A percentile compares a stretch with the other conserved stretches of the same genome.
Evolutionary conservation across 2,113 vertebrate species (phyloP).

Genomic region (Hydrochoerus hydrochaeris): DNA sequence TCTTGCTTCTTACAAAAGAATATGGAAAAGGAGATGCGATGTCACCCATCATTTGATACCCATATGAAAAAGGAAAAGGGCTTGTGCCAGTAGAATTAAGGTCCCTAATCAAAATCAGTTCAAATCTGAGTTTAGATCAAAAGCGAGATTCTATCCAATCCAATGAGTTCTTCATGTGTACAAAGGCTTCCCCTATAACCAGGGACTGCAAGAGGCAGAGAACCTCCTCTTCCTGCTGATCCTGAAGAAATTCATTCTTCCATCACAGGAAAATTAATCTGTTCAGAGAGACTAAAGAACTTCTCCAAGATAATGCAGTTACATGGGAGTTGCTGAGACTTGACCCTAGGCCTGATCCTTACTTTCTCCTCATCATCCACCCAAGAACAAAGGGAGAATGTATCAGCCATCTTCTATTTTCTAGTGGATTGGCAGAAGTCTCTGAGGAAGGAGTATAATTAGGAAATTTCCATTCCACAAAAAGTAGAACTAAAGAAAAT

Average conservation of each 20-base stretch:
- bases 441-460: slow-evolving; percentile 36
- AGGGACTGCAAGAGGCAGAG: background rate
- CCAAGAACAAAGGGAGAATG: background rate
- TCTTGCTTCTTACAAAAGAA: background rate
- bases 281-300: background rate
- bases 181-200: background rate
- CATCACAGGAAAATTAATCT: background rate
- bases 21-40: background rate
- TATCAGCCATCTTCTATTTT: background rate
- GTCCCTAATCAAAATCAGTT: slow-evolving; percentile 5
- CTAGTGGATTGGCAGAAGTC: background rate
- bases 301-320: background rate
- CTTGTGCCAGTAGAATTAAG: background rate
- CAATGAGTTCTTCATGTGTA: background rate
- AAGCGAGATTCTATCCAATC: background rate
- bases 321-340: background rate
- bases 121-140: background rate
- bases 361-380: background rate
- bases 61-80: background rate
- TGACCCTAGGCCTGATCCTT: background rate
- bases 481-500: slow-evolving; percentile 60
- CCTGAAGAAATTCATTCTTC: background rate
- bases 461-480: slow-evolving; percentile 50
- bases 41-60: background rate
- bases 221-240: background rate